These are phyloP conservation scores for Enteromius paludinosus DNA, from an alignment of 2,797 vertebrate species.

Conservation along the genomic window DNA sequence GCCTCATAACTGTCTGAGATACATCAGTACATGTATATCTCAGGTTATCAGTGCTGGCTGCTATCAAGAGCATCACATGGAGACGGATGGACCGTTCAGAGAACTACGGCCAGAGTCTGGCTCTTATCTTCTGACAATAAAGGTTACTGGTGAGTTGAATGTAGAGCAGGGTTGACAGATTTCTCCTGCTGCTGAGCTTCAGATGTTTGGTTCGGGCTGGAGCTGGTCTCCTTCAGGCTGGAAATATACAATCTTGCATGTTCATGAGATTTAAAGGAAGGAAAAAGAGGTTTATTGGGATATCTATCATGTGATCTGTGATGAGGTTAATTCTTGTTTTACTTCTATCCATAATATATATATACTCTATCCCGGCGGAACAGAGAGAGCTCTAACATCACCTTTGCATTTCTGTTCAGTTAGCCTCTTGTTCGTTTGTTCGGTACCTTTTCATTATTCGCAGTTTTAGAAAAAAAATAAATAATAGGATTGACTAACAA, in stretches of 20 bases:
- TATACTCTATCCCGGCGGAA: not conserved
- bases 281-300: too few relatives aligned
- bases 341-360: not conserved
- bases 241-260: not conserved
- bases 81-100: too few relatives aligned
- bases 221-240: not conserved
- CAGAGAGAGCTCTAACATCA: too few relatives aligned
- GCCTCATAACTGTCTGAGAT: not conserved
- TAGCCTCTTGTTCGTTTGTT: not conserved
- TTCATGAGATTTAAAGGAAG: too few relatives aligned
- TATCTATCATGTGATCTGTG: too few relatives aligned
- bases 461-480: too few relatives aligned
- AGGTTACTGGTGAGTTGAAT: not conserved
- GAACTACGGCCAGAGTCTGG: not conserved
- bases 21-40: not conserved
- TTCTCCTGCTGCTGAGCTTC: not conserved
- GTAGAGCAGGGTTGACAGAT: slow-evolving; percentile 5
- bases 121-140: slow-evolving; percentile 5
- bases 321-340: not conserved
- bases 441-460: not conserved
- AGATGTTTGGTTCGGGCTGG: not conserved
- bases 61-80: not conserved
- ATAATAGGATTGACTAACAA: too few relatives aligned
- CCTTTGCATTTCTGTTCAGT: not conserved
- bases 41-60: not conserved